Base-by-base conservation (phyloP, 1,140 invertebrate genomes). In the Dendrolimus punctatus region DNA sequence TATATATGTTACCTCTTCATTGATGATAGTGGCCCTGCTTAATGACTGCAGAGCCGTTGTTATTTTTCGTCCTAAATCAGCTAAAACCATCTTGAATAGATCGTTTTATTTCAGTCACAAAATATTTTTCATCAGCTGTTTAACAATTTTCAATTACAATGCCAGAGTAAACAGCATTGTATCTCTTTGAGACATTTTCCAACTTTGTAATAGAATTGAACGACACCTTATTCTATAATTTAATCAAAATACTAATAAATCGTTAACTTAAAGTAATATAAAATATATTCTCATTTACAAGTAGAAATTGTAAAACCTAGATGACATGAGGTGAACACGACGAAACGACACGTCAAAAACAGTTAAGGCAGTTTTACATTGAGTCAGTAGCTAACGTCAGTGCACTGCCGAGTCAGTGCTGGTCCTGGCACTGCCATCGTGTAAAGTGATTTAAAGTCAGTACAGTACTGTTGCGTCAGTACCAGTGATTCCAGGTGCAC, bases 61-160 rank as follows among this genome's bases (percentile, higher is more conserved):
- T 85, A 99, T 99, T 91, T 99, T 99, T 80, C 98, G 93, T 76
- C 99, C 99, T 85, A 99, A 93, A 91, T 99, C 98, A 71, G 98
- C 99, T 91, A 99, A 96, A 85, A 99, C 99, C 99, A 99, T 99
- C 60, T 79, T 86, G 73, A 54, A 61, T 63, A 60, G 60, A 57
- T 65, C 47, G 41, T 49, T 55, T 44, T 39, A n/a, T 40, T 46
- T 43, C 8, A 42, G 8, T 45, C 43, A 8, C 42, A 49, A 59
- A 58, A 48, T 48, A 23, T 54, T 51, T 59, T 43, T 37, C 49
- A 53, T 62, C 55, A 57, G 55, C 51, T 62, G 55, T 57, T 57
- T 40, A 40, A 41, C 49, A 23, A 40, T 39, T 49, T 49, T 36
- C 23, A 45, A n/a, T 9, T n/a, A 45, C 43, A 45, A n/a, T 41